These are phyloP conservation scores for Siniperca chuatsi DNA, from an alignment of 2,113 vertebrate species.

Conservation along the genomic window DNA sequence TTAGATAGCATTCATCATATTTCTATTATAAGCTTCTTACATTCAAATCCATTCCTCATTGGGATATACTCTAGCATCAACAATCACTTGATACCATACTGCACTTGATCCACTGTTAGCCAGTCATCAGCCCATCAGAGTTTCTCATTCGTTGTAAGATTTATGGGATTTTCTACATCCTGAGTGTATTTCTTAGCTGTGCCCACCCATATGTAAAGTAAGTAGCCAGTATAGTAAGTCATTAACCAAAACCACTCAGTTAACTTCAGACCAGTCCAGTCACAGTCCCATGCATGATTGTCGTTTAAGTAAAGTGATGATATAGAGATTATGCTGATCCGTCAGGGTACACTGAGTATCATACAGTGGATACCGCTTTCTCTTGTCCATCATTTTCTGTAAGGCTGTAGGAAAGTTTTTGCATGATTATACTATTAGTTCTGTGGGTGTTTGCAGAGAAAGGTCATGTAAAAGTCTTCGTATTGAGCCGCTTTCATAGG, in stretches of 20 bases:
- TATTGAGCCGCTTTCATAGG: slow-evolving; percentile 66
- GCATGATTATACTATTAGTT: slow-evolving; percentile 18
- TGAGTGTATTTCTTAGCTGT: slow-evolving; percentile 35
- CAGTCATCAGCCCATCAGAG: slow-evolving; percentile 5
- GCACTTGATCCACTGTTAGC: slow-evolving; percentile 38
- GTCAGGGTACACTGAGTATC: neutral
- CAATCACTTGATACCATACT: slow-evolving; percentile 19
- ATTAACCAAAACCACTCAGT: slow-evolving; percentile 46
- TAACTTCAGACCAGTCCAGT: neutral
- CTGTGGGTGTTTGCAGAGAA: slow-evolving; percentile 37
- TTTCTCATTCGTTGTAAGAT: slow-evolving; percentile 19
- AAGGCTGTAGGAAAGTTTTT: neutral
- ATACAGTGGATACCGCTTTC: neutral
- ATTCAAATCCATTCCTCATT: slow-evolving; percentile 48
- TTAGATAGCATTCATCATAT: slow-evolving; percentile 45
- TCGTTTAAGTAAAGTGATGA: slow-evolving; percentile 16
- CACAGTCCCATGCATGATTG: slow-evolving; percentile 4
- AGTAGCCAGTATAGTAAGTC: slow-evolving; percentile 41
- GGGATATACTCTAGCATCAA: slow-evolving; percentile 11
- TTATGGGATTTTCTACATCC: slow-evolving; percentile 37
- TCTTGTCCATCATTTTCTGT: slow-evolving; percentile 18
- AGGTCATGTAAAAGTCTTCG: slow-evolving; percentile 63
- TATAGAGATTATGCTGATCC: slow-evolving; percentile 14
- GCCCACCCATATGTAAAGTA: slow-evolving; percentile 37
- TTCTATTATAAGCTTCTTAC: slow-evolving; percentile 59